A percentile compares a stretch with the other conserved stretches of the same genome.
Conservation (phyloP, 2,797 vertebrate genomes). For the Coreius guichenoti region DNA sequence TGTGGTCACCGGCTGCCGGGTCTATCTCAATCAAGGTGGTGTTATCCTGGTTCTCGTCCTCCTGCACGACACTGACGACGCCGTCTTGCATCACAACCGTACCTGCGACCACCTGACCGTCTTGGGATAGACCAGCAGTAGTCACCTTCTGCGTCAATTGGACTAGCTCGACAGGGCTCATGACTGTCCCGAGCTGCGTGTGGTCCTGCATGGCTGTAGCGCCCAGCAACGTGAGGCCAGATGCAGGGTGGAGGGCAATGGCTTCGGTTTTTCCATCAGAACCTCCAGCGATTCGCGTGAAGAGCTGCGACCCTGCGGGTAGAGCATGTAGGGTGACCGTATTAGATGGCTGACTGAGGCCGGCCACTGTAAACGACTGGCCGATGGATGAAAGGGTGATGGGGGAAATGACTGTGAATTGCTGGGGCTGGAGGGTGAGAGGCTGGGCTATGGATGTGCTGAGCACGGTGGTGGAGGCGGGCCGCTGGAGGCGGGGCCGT, state of each 20-base stretch:
- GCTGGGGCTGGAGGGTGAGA: constrained; percentile 79
- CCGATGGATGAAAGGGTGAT: constrained; percentile 87
- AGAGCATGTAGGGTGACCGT: constrained; percentile 77
- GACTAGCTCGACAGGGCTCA: constrained; percentile 91
- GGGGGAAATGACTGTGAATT: constrained; percentile 92
- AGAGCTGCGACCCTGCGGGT: constrained; percentile 87
- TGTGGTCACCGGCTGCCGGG: constrained; percentile 79
- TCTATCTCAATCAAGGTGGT: constrained; percentile 92
- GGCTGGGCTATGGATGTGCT: constrained; percentile 75
- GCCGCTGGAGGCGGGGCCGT: constrained; percentile 91
- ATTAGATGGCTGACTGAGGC: constrained; percentile 81
- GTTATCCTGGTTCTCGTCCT: constrained; percentile 75
- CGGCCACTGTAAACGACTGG: constrained; percentile 83
- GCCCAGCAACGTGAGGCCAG: constrained; percentile 88
- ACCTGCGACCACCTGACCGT: constrained; percentile 81
- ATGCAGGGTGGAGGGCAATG: constrained; percentile 88
- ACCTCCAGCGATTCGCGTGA: constrained; percentile 80
- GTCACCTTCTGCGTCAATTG: constrained; percentile 81
- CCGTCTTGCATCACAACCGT: constrained; percentile 77
- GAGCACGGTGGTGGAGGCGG: constrained; percentile 87
- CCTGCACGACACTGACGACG: constrained; percentile 71
- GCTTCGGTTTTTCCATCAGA: constrained; percentile 83
- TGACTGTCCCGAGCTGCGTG: constrained; percentile 81
- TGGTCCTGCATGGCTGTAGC: constrained; percentile 85
- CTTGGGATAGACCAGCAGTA: constrained; percentile 72